Conservation (phyloP, 1,140 invertebrate genomes). For the Tribolium castaneum region DNA sequence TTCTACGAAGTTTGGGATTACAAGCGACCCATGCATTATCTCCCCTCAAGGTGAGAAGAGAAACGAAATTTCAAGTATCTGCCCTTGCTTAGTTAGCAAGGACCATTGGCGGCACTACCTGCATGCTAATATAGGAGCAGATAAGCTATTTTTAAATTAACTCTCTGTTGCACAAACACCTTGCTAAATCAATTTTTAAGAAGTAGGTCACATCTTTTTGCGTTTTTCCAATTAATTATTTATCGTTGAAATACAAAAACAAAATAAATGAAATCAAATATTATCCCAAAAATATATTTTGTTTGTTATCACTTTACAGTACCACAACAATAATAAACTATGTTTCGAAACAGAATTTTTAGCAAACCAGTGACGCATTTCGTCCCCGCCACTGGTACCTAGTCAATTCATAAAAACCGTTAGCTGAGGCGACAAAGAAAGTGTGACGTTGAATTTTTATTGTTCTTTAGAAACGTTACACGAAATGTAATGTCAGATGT, state of each 20-base stretch:
- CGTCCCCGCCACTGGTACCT: background rate
- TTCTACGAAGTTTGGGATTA: conserved; percentile 86
- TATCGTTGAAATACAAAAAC: background rate
- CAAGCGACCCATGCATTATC: conserved; percentile 83
- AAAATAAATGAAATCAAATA: background rate
- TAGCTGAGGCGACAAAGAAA: background rate
- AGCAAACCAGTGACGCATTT: background rate
- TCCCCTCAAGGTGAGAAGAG: conserved; percentile 78
- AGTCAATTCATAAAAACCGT: background rate
- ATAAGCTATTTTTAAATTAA: background rate
- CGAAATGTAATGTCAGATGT: background rate
- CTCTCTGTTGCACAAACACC: too few species aligned
- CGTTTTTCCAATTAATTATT: too few species aligned
- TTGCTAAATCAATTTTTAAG: too few species aligned
- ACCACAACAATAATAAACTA: background rate
- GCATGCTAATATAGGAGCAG: background rate
- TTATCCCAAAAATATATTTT: background rate
- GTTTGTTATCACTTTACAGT: background rate
- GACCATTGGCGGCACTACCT: background rate
- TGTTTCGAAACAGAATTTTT: background rate
- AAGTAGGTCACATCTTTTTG: too few species aligned
- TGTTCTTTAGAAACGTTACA: too few species aligned
- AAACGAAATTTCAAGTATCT: conserved; percentile 3
- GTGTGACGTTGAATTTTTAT: too few species aligned
- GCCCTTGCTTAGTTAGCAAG: background rate